These are phyloP conservation scores for Colaptes auratus DNA, from an alignment of 2,113 vertebrate species.

Conservation along the genomic window DNA sequence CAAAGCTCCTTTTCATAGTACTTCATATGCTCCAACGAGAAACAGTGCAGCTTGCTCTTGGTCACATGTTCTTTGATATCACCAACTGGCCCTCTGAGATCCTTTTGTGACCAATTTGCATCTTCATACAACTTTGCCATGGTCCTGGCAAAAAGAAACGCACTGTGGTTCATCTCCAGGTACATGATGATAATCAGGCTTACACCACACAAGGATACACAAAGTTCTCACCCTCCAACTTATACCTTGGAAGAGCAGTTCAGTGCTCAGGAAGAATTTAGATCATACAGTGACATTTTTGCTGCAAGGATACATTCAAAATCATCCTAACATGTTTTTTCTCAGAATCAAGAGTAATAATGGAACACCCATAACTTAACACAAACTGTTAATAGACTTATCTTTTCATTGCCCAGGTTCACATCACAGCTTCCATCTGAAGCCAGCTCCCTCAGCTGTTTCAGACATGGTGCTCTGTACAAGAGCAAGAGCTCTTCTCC, in stretches of 20 bases:
- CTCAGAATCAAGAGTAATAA: not conserved
- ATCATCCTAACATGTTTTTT: not conserved
- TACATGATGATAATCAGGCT: not conserved
- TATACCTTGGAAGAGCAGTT: not conserved
- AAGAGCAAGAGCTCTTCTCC: rapidly evolving
- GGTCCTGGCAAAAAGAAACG: constrained; percentile 72
- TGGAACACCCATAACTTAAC: not conserved
- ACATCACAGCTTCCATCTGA: not conserved
- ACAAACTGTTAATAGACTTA: not conserved
- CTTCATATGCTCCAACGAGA: constrained; percentile 63
- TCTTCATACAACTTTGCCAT: constrained; percentile 81
- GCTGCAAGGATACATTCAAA: not conserved
- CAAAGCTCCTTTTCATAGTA: constrained; percentile 69
- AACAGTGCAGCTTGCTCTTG: constrained; percentile 72
- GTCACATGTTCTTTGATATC: constrained; percentile 61
- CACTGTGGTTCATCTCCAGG: not conserved
- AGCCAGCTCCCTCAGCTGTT: not conserved
- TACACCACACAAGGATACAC: rapidly evolving
- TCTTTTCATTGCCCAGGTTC: not conserved
- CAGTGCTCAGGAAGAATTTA: not conserved
- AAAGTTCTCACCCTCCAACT: rapidly evolving
- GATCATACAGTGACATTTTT: not conserved
- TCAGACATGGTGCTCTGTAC: not conserved
- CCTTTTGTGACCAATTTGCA: constrained; percentile 80
- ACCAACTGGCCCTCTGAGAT: constrained; percentile 62